phyloP scores from a whole-genome alignment of 2,888 invertebrate genomes.

The Caradrina kadenii region DNA sequence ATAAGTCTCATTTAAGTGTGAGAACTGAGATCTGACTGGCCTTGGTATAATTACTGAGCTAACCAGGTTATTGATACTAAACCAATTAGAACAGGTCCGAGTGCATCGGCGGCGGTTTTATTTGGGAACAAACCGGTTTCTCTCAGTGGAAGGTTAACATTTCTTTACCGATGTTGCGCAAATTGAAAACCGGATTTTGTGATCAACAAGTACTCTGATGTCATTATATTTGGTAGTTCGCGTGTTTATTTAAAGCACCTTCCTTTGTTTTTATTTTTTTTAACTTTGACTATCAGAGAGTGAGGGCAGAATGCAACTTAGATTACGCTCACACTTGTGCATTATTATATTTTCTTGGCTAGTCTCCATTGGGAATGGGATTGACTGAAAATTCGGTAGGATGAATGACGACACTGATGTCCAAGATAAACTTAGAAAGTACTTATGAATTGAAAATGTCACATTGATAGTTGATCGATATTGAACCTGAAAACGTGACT shows the following conservation, averaged over 20 bases:
- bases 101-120: constrained; percentile 39
- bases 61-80: constrained; percentile 63
- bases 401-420: too few species aligned
- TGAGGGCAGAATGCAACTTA: too few species aligned
- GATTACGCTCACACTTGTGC: too few species aligned
- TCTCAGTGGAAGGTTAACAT: constrained; percentile 27
- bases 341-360: too few species aligned
- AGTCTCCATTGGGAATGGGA: too few species aligned
- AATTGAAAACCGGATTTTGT: constrained; percentile 33
- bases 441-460: too few species aligned
- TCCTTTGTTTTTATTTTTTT: constrained; percentile 9
- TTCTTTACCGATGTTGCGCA: constrained; percentile 23
- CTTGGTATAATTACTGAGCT: constrained; percentile 59
- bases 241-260: not conserved
- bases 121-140: constrained; percentile 51
- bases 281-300: too few species aligned
- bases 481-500: too few species aligned
- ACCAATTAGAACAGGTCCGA: constrained; percentile 59
- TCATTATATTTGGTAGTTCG: not conserved
- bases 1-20: constrained; percentile 23
- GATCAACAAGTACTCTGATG: constrained; percentile 1
- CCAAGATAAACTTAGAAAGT: too few species aligned
- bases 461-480: too few species aligned
- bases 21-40: constrained; percentile 19
- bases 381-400: too few species aligned